Base-by-base conservation (phyloP, 2,113 vertebrate species). In the Pedionomus torquatus region DNA sequence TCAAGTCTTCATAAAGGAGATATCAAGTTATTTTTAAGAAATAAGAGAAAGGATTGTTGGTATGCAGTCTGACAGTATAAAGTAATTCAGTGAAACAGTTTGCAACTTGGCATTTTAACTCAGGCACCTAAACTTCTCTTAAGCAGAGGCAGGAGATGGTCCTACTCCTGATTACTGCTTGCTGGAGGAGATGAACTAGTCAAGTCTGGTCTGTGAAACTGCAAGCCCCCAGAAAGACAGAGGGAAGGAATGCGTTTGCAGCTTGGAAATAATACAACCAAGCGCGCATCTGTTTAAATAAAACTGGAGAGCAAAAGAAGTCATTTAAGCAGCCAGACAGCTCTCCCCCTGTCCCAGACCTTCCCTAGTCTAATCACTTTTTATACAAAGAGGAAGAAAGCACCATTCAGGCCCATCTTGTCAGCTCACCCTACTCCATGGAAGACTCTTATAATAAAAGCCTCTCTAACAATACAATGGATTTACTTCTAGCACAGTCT, bases 1-100 rank as follows among this genome's bases (percentile, higher is more conserved):
- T 85, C 57, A 78, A 71, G 44, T 78, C 48, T 58, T 75, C 41
- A 13, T 37, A 92, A 83, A 76, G 49, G 68, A 72, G 65, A 46
- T 87, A 86, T 30, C 46, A 81, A 64, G 64, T 65, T 92, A 88
- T 90, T 92, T 95, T 96, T 71, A 81, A 95, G n/a, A n/a, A n/a
- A n/a, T n/a, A n/a, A n/a, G 33, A 74, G 51, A 85, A 90, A 84
- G 46, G 72, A 69, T 15, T 75, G 48, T 66, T 89, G 68, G 80
- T 81, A 78, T 4, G 31, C 44, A 69, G 44, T 12, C 74, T 60
- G 17, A 61, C 1, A 2, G 41, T 69, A 39, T 18, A 89, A 92
- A 90, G 70, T 77, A 91, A 69, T 78, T 76, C 35, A n/a, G 3
- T 37, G 37, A 78, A 90, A 60, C 44, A 77, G 61, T 28, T 52